Evolutionary conservation across 2,797 vertebrate species (phyloP).

Genomic region (Phataginus tricuspis): DNA sequence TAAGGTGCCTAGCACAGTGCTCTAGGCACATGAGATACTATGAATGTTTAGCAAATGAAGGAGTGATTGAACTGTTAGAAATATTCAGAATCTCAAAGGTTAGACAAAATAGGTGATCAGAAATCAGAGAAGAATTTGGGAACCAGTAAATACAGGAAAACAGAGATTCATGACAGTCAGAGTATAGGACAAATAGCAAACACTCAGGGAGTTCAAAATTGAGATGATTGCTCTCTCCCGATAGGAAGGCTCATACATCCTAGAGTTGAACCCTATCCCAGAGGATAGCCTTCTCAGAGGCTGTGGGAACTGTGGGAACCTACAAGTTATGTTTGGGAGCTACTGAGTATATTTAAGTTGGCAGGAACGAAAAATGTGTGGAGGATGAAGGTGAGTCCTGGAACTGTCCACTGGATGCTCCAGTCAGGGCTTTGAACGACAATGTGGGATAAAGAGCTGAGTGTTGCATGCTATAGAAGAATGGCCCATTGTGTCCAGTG

Average conservation of each 20-base stretch:
- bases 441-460: background rate
- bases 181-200: background rate
- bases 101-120: background rate
- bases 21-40: background rate
- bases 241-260: background rate
- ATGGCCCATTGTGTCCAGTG: background rate
- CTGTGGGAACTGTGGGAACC: background rate
- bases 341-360: background rate
- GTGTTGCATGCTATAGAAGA: constrained; percentile 19
- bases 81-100: background rate
- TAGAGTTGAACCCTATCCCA: background rate
- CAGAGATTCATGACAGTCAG: background rate
- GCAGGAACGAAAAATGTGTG: background rate
- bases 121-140: constrained; percentile 1
- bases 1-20: background rate
- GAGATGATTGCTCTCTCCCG: background rate
- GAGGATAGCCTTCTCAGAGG: background rate
- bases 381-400: background rate
- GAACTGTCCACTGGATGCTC: background rate
- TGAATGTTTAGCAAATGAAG: constrained; percentile 35
- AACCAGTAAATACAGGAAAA: background rate
- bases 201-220: background rate
- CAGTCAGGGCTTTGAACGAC: background rate
- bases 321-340: background rate
- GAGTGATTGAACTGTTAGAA: background rate